Conservation (phyloP, 2,113 vertebrate species). For the Saimiri boliviensis region DNA sequence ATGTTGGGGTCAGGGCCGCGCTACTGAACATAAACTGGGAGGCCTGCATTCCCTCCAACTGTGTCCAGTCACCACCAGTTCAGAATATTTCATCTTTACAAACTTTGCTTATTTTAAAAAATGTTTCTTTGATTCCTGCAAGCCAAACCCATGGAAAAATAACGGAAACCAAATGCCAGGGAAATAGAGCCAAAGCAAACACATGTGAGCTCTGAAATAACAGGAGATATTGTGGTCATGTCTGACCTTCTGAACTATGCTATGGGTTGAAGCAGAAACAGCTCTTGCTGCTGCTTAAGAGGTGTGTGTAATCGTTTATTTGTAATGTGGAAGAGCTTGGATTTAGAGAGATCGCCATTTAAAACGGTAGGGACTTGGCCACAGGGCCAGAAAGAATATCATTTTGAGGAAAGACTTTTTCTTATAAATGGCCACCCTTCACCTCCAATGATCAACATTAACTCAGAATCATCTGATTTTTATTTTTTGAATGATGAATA, state of each 20-base stretch:
- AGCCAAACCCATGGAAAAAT: conserved; percentile 84
- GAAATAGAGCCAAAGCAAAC: conserved; percentile 81
- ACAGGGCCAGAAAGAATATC: conserved; percentile 71
- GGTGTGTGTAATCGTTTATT: conserved; percentile 61
- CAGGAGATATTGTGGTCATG: conserved; percentile 82
- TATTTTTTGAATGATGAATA: conserved; percentile 27
- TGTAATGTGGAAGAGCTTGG: conserved; percentile 58
- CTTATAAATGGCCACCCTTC: conserved; percentile 61
- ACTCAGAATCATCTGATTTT: conserved; percentile 55
- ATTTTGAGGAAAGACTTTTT: conserved; percentile 67
- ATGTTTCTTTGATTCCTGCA: conserved; percentile 76
- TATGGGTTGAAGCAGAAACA: conserved; percentile 77
- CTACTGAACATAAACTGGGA: conserved; percentile 19
- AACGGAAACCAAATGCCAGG: conserved; percentile 82
- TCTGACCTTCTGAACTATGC: conserved; percentile 83
- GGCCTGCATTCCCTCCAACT: conserved; percentile 22
- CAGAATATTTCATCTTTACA: conserved; percentile 65
- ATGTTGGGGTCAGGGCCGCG: conserved; percentile 22
- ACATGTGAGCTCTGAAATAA: conserved; percentile 83
- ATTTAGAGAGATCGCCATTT: conserved; percentile 61
- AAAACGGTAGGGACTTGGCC: conserved; percentile 53
- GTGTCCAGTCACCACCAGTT: conserved; percentile 48
- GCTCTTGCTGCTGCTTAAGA: conserved; percentile 62
- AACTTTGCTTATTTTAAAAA: conserved; percentile 79
- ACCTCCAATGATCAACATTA: conserved; percentile 71